These are phyloP conservation scores for Hypocryptadius cinnamomeus DNA, from an alignment of 2,113 vertebrate species.

Conservation along the genomic window DNA sequence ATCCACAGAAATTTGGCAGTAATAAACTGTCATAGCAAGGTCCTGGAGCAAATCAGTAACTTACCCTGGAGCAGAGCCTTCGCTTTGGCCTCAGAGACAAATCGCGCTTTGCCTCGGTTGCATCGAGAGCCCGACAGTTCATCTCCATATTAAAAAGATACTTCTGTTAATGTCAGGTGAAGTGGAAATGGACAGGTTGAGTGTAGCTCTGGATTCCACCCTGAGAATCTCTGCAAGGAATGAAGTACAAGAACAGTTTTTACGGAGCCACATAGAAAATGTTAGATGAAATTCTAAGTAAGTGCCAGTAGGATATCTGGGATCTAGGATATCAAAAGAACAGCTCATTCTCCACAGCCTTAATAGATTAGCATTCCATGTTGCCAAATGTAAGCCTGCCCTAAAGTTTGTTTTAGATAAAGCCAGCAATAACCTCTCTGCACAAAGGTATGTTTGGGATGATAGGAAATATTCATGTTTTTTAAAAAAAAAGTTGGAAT, in stretches of 20 bases:
- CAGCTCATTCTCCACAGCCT: not conserved
- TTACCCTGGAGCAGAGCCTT: not conserved
- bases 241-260: not conserved
- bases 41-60: not conserved
- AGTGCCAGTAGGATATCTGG: not conserved
- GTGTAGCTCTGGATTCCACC: not conserved
- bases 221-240: not conserved
- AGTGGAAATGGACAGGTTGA: not conserved
- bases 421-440: not conserved
- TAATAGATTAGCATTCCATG: not conserved
- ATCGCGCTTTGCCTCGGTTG: not conserved
- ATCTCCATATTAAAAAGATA: not conserved
- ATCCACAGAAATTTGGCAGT: not conserved
- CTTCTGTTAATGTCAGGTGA: not conserved
- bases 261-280: not conserved
- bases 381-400: not conserved
- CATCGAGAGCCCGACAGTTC: not conserved
- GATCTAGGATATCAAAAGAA: not conserved
- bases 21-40: not conserved
- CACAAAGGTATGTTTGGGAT: not conserved
- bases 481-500: not conserved
- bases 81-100: not conserved
- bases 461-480: not conserved
- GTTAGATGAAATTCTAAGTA: not conserved
- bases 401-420: not conserved